These are phyloP conservation scores for Halocynthia roretzi DNA, from an alignment of 23 tunicate genomes.

Conservation along the genomic window DNA sequence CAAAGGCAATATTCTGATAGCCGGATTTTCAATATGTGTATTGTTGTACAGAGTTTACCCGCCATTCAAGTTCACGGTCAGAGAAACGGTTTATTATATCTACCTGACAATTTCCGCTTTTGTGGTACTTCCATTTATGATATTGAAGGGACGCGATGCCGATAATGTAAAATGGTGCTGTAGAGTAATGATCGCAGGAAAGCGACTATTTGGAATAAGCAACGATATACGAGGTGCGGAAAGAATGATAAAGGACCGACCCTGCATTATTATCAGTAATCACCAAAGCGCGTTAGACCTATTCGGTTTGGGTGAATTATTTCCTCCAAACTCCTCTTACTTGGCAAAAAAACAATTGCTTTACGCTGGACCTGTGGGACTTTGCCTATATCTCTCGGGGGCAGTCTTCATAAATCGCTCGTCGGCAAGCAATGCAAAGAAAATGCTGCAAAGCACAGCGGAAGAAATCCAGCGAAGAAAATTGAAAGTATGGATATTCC, in stretches of 20 bases:
- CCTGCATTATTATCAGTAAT: slow-evolving; percentile 13
- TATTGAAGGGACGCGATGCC: slow-evolving; percentile 3
- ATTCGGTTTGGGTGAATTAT: slow-evolving; percentile 14
- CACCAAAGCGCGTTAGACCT: slow-evolving; percentile 13
- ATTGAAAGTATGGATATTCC: slow-evolving; percentile 19
- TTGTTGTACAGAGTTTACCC: background rate
- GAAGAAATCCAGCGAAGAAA: background rate
- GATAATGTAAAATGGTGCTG: slow-evolving; percentile 21
- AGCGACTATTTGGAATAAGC: slow-evolving; percentile 4
- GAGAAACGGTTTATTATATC: background rate
- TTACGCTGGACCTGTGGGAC: slow-evolving; percentile 8
- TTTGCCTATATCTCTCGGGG: slow-evolving; percentile 20
- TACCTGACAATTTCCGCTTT: background rate
- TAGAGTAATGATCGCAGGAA: slow-evolving; percentile 6
- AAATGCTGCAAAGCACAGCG: slow-evolving; percentile 1
- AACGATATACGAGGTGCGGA: background rate
- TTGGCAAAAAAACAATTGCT: slow-evolving; percentile 16
- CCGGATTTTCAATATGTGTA: background rate
- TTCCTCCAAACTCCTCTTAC: slow-evolving; percentile 1
- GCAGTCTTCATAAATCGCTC: slow-evolving; percentile 13
- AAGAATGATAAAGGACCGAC: slow-evolving; percentile 10
- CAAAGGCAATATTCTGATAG: no score
- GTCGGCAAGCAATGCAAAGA: background rate
- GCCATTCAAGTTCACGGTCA: background rate
- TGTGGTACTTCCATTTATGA: slow-evolving; percentile 5